Evolutionary conservation across 1,140 invertebrate species (phyloP).

Genomic region (Drosophila pseudoobscura): DNA sequence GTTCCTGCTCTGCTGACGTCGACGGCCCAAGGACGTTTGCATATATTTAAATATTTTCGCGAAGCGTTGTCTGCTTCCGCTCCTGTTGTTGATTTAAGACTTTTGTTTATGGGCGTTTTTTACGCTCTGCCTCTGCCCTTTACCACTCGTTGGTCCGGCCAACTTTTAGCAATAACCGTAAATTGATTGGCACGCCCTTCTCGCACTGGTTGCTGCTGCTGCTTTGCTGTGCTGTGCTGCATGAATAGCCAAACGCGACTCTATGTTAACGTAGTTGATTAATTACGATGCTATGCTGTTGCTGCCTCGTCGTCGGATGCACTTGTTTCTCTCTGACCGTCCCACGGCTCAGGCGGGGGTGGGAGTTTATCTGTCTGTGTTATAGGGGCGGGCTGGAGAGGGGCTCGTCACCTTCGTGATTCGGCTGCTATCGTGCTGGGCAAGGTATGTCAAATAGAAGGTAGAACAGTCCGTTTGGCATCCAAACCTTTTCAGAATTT

Average conservation of each 20-base stretch:
- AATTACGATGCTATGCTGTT: conserved; percentile 21
- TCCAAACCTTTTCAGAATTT: too few species aligned
- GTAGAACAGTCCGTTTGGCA: too few species aligned
- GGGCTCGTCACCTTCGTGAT: too few species aligned
- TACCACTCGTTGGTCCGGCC: too few species aligned
- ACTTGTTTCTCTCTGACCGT: conserved; percentile 22
- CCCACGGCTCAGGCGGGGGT: background rate
- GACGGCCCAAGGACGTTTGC: conserved; percentile 36
- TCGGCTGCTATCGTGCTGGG: too few species aligned
- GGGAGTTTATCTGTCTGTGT: conserved; percentile 11
- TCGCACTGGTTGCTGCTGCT: background rate
- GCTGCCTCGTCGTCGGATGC: conserved; percentile 20
- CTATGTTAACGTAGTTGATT: conserved; percentile 20
- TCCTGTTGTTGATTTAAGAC: background rate
- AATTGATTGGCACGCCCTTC: background rate
- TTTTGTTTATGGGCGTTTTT: conserved; percentile 31
- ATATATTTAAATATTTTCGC: conserved; percentile 16
- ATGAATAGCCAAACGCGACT: conserved; percentile 12
- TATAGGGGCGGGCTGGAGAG: background rate
- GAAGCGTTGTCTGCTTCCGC: too few species aligned
- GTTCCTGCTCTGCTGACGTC: conserved; percentile 12
- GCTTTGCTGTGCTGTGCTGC: background rate
- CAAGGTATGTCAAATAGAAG: too few species aligned
- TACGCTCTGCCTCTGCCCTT: too few species aligned
- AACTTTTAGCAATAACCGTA: too few species aligned